Evolutionary conservation across 2,113 vertebrate genomes (phyloP).

Genomic region (Trogon melanurus): DNA sequence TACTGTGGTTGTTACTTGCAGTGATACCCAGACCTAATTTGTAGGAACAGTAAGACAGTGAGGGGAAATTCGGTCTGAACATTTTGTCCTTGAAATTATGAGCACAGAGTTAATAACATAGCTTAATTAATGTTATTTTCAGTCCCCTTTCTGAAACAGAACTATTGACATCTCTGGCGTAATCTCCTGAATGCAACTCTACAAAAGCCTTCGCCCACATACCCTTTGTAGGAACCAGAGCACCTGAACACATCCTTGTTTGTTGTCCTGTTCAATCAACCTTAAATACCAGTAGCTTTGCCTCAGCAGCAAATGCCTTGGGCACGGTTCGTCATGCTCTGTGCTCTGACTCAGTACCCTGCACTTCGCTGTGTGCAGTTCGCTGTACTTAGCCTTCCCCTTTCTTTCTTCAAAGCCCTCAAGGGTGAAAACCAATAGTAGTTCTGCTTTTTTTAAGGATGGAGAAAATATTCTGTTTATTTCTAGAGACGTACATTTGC

Average conservation of each 20-base stretch:
- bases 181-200: neutral
- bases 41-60: neutral
- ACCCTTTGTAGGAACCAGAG: neutral
- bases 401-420: constrained; percentile 32
- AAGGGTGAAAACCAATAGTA: neutral
- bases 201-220: neutral
- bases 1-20: neutral
- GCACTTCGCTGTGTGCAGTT: constrained; percentile 40
- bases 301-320: neutral
- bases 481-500: constrained; percentile 1
- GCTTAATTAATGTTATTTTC: constrained; percentile 3
- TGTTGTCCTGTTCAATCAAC: neutral
- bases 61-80: neutral
- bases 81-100: neutral
- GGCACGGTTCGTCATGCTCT: constrained; percentile 13
- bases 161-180: neutral
- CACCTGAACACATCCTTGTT: neutral
- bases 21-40: neutral
- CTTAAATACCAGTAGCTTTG: neutral
- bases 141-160: neutral
- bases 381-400: neutral
- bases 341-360: constrained; percentile 1
- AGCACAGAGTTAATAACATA: neutral
- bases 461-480: constrained; percentile 3
- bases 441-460: neutral